Base-by-base conservation (phyloP, 2,888 invertebrate genomes). In the Andrena bucephala region DNA sequence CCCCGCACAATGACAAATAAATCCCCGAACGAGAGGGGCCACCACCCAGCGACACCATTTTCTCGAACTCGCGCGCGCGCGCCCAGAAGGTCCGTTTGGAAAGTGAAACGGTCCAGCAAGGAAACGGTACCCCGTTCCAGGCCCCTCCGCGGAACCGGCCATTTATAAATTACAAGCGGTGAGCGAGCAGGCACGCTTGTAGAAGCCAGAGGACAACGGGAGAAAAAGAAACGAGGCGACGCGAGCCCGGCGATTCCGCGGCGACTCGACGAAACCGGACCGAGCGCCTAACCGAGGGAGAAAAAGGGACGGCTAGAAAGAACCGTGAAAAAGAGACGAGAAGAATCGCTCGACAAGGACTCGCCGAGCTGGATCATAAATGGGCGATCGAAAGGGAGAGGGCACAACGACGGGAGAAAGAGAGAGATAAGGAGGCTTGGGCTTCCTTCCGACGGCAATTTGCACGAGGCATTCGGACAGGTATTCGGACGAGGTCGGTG, bases 61-160 rank as follows among this genome's bases (percentile, higher is more conserved):
- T n/a, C 33, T 20, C n/a, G 4, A 6, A 67, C 33, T 20, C 62
- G 8, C 57, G 50, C 63, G 60, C 63, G 60, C 57, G 42, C 20
- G 67, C n/a, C 29, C 8, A 66, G 42, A 4, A 31, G 42, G 52
- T 33, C 76, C 33, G 57, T 36, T 68, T 87, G 83, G 87, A 92
- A 90, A 92, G 92, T 92, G 92, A 90, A 92, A 92, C 89, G 89
- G 88, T 89, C 86, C 85, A 76, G 73, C 65, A 83, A 50, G 50
- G 50, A 89, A 81, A 89, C 91, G 90, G 90, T 89, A 89, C 82
- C 89, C 73, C 66, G 72, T 63, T 69, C 10, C 66, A 33, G 54
- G 63, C 52, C 33, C 70, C 68, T 33, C 66, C 20, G 63, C 76
- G 74, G 78, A 52, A 36, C 72, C 57, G 62, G 66, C 81, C 85